Conservation (phyloP, 53 echinoderm and acorn worm genomes). For the Antedon mediterranea region DNA sequence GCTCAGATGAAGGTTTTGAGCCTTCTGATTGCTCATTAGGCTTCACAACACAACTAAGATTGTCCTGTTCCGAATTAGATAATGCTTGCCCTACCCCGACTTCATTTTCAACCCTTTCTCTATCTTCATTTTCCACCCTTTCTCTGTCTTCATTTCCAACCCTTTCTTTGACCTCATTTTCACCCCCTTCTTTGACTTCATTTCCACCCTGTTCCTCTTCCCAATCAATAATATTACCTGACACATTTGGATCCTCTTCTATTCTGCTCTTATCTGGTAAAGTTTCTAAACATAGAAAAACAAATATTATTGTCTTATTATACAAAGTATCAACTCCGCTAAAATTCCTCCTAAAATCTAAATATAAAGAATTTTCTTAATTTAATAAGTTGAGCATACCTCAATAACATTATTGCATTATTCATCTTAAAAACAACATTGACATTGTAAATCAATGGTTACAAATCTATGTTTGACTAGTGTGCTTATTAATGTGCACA, state of each 20-base stretch:
- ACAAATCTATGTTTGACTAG: too few relatives aligned
- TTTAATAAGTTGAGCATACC: too few relatives aligned
- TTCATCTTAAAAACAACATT: too few relatives aligned
- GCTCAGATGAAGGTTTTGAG: constrained; percentile 15
- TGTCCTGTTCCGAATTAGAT: neutral
- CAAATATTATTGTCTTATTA: neutral
- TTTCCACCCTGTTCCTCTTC: constrained; percentile 17
- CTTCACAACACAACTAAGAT: neutral
- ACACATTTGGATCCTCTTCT: neutral
- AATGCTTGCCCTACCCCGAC: neutral
- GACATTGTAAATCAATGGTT: too few relatives aligned
- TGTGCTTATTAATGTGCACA: too few relatives aligned
- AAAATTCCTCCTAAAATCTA: too few relatives aligned
- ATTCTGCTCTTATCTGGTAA: neutral
- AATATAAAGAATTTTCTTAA: too few relatives aligned
- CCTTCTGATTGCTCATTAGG: neutral
- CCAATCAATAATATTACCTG: constrained; percentile 8
- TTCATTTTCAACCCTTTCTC: neutral
- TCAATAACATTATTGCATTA: too few relatives aligned
- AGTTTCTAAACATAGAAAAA: neutral
- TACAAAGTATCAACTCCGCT: too few relatives aligned
- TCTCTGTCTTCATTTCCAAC: neutral
- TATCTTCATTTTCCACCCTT: neutral
- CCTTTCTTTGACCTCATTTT: neutral
- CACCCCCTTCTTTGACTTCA: neutral